Conservation (phyloP, 2,113 vertebrate genomes). For the Sylvietta virens region DNA sequence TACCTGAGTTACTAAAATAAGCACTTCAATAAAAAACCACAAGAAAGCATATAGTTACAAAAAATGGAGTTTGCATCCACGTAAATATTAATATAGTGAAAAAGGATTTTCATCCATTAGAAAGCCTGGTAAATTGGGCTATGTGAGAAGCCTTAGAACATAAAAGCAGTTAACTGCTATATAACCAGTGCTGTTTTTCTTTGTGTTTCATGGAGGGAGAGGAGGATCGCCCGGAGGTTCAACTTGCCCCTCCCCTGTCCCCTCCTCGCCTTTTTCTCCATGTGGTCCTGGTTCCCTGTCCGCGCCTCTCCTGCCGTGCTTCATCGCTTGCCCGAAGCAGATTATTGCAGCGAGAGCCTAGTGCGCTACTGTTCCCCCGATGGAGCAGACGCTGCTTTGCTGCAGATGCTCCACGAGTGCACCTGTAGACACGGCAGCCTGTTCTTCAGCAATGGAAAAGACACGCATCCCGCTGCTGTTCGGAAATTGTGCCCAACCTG, state of each 20-base stretch:
- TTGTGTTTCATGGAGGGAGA: no score
- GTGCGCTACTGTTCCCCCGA: not conserved
- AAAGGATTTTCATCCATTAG: not conserved
- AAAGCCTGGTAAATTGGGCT: not conserved
- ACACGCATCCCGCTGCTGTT: no score
- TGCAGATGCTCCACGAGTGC: not conserved
- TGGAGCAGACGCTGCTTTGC: not conserved
- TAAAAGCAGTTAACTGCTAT: not conserved
- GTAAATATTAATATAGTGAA: not conserved
- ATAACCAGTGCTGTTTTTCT: not conserved
- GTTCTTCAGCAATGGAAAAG: no score
- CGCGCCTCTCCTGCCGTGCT: not conserved
- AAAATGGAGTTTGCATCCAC: not conserved
- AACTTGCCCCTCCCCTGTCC: not conserved
- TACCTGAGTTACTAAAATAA: not conserved
- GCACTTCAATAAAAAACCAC: not conserved
- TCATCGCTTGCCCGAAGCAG: not conserved
- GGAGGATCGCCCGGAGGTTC: accelerated
- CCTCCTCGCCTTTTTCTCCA: not conserved
- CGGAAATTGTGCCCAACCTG: not conserved
- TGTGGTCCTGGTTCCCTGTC: no score
- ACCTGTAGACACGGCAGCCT: not conserved
- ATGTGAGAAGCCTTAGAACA: not conserved
- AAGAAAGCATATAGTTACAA: not conserved
- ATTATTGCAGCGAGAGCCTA: accelerated